phyloP scores from a whole-genome alignment of 2,797 vertebrate species.

The Muscicapa comitata region DNA sequence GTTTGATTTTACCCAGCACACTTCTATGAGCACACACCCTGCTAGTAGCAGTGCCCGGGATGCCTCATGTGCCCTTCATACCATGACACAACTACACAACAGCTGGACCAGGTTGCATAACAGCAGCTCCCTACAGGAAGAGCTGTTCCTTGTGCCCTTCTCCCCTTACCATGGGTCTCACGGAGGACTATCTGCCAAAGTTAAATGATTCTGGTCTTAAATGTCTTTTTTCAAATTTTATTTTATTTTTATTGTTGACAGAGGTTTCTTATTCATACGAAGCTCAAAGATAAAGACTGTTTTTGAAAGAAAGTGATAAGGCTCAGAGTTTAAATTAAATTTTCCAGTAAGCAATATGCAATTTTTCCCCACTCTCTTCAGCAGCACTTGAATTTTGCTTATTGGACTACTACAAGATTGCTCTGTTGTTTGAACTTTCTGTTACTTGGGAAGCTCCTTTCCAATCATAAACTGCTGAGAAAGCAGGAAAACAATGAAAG shows the following conservation, averaged over 20 bases:
- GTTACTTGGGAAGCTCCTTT: neutral
- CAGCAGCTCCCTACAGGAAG: neutral
- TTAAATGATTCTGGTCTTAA: neutral
- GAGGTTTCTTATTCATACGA: neutral
- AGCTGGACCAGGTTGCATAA: neutral
- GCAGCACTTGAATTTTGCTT: neutral
- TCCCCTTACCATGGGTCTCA: neutral
- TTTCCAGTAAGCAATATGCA: neutral
- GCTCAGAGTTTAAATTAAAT: neutral
- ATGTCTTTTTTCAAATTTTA: neutral
- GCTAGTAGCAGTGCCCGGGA: neutral
- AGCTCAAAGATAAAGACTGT: neutral
- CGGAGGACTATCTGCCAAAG: neutral
- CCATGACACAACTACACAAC: neutral
- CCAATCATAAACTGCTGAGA: neutral
- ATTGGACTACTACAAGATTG: neutral
- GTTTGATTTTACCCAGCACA: too few species aligned
- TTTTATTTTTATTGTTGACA: neutral
- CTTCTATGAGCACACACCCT: fast-evolving
- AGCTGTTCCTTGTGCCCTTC: neutral
- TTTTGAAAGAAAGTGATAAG: neutral
- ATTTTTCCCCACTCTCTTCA: neutral
- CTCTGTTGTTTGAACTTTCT: neutral
- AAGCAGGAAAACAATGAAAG: neutral
- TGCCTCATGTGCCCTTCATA: neutral